Base-by-base conservation (phyloP, 2,113 vertebrate genomes). In the Lepisosteus osseus region DNA sequence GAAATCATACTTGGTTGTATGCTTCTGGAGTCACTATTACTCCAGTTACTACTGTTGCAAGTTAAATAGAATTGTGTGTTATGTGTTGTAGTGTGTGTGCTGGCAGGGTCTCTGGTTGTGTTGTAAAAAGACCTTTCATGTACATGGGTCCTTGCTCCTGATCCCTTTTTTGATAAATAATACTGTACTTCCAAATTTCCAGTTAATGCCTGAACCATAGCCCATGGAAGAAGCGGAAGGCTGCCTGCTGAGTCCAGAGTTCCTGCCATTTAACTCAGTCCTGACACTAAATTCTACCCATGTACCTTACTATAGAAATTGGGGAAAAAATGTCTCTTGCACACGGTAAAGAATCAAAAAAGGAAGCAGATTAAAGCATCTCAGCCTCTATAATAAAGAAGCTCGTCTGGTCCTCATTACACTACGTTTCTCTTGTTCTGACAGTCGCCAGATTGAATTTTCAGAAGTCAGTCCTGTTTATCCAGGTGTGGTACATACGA, bases 101-200 rank as follows among this genome's bases (percentile, higher is more conserved):
- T 5, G 4, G 55, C 61, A 74, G 17, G 55, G 51, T 54, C 61
- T 63, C 61, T 41, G 11, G 75, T 68, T 66, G 74, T 71, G 68
- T 71, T 15, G 17, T n/a, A 45, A 64, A n/a, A 57, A n/a, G 17
- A 51, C 42, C 41, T 43, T 55, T 77, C 47, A 72, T 73, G 61
- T 74, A 77, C 67, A 75, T 73, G 69, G 78, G 80, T 74, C 67
- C 65, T 54, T 56, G n/a, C 62, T 51, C 69, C 70, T 61, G 55
- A 13, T 68, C 54, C 13, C 51, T 13, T 54, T 15, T 7, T 68
- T 17, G 51, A 65, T 65, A 15, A 57, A 68, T 15, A 29, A 29
- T 29, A 29, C 29, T 29, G 11, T 4, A 3, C 9, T 12, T 62
- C 57, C 12, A 73, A 72, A 69, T 65, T 44, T 54, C 64, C 65